These are phyloP conservation scores for Mastigias papua DNA, from an alignment of 30 jellyfish, hydroid and myxozoan species.

Conservation along the genomic window DNA sequence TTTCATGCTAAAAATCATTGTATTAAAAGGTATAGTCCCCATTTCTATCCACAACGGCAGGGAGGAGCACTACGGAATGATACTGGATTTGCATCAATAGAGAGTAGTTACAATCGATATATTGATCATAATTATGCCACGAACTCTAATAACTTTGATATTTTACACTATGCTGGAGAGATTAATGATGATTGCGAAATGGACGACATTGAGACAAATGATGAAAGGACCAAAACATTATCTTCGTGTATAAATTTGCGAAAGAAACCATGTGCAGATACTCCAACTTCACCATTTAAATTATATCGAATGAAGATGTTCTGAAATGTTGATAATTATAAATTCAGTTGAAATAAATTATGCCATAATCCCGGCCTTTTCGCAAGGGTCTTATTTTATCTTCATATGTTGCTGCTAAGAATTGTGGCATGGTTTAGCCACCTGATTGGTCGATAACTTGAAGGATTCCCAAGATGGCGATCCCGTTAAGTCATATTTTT, in stretches of 20 bases:
- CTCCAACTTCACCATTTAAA: conserved; percentile 69
- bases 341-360: neutral
- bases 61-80: conserved; percentile 12
- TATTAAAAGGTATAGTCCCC: neutral
- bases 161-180: conserved; percentile 62
- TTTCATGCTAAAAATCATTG: neutral
- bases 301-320: conserved; percentile 61
- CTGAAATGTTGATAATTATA: neutral
- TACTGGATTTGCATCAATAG: neutral
- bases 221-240: neutral
- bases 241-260: conserved; percentile 14
- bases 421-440: no score
- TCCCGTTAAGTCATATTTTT: no score
- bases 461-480: no score
- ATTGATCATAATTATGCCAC: conserved; percentile 62
- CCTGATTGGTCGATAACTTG: no score
- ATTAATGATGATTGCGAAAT: neutral
- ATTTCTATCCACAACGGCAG: conserved; percentile 60
- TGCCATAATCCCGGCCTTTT: neutral
- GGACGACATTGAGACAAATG: conserved; percentile 1
- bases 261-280: conserved; percentile 57
- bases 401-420: no score
- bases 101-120: conserved; percentile 1
- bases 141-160: conserved; percentile 42
- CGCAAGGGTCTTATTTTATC: no score